phyloP scores from a whole-genome alignment of 1,140 invertebrate genomes.

The Pemphigus obesinymphae region DNA sequence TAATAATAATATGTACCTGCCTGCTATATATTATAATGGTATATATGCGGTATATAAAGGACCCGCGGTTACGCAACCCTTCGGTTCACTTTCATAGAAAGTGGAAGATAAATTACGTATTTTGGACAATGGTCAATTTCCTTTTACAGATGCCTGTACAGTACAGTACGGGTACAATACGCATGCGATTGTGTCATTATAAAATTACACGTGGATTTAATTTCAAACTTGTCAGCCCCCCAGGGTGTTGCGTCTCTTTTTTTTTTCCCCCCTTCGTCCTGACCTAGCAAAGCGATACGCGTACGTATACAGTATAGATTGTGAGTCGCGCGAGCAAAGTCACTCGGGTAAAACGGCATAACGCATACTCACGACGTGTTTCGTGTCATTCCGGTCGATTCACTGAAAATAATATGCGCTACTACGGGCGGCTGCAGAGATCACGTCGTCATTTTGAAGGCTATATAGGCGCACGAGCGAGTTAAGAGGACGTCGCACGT shows the following conservation, averaged over 20 bases:
- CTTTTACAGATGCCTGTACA: not conserved
- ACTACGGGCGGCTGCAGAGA: not conserved
- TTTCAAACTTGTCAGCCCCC: not conserved
- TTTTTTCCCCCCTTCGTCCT: not conserved
- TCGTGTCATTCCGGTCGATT: not conserved
- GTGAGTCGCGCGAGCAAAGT: not conserved
- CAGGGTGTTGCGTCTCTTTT: not conserved
- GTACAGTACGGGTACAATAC: no score
- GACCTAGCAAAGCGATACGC: not conserved
- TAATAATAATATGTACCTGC: no score
- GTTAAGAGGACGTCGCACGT: no score
- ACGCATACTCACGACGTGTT: no score
- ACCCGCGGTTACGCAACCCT: conserved; percentile 7
- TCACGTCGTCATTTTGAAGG: no score
- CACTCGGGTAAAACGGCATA: not conserved
- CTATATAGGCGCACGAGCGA: no score
- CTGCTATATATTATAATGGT: not conserved
- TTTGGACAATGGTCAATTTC: conserved; percentile 40
- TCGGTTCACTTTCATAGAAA: conserved; percentile 26
- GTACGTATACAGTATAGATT: not conserved
- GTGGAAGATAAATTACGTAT: conserved; percentile 17
- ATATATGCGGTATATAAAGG: not conserved
- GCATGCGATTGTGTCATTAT: conserved; percentile 11
- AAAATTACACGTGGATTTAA: not conserved
- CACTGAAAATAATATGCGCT: not conserved